Evolutionary conservation across 2,888 invertebrate species (phyloP).

Genomic region (Stratiomys singularior): DNA sequence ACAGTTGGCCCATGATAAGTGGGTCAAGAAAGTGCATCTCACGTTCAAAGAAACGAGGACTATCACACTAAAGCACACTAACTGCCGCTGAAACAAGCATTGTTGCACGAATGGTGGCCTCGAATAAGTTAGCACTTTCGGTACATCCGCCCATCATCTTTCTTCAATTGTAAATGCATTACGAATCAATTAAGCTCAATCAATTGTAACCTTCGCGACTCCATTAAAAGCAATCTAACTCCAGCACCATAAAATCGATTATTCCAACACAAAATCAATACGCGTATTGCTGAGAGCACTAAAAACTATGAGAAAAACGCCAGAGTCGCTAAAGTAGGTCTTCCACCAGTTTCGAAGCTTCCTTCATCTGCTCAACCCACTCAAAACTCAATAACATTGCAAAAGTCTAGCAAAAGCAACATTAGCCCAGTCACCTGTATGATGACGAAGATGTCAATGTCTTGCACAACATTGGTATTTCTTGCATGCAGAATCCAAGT

Average conservation of each 20-base stretch:
- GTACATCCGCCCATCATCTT: slow-evolving; percentile 7
- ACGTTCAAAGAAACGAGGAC: too few relatives aligned
- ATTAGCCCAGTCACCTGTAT: slow-evolving; percentile 20
- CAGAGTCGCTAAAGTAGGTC: neutral
- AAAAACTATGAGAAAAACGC: slow-evolving; percentile 8
- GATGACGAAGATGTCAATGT: slow-evolving; percentile 23
- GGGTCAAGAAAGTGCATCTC: too few relatives aligned
- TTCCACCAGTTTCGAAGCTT: neutral
- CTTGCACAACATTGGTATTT: slow-evolving; percentile 21
- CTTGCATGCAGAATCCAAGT: neutral
- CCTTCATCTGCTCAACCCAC: neutral
- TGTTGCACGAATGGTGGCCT: neutral
- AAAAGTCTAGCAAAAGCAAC: neutral
- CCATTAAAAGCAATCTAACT: neutral
- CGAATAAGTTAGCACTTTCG: neutral
- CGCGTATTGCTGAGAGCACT: neutral
- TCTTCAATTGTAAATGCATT: neutral
- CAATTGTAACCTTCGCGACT: neutral
- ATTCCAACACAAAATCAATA: neutral
- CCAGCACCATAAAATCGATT: neutral
- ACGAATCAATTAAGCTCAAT: neutral
- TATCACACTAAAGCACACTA: too few relatives aligned
- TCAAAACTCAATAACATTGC: slow-evolving; percentile 5
- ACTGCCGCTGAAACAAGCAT: too few relatives aligned
- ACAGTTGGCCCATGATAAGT: too few relatives aligned